These are phyloP conservation scores for Anas georgica DNA, from an alignment of 2,797 vertebrate species.

Conservation along the genomic window DNA sequence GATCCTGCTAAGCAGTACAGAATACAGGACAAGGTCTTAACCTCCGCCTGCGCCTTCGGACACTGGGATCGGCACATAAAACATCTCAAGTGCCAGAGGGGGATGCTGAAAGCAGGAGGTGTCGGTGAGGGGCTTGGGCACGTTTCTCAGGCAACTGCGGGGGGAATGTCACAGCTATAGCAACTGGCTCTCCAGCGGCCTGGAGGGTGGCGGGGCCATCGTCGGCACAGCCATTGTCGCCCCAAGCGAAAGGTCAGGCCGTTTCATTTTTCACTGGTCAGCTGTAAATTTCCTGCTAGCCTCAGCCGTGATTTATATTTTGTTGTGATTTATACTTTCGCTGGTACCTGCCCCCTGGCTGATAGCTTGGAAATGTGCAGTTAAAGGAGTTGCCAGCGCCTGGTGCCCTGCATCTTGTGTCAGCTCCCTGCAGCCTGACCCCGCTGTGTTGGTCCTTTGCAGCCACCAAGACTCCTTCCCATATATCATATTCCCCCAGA, in stretches of 20 bases:
- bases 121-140: not conserved
- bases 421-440: not conserved
- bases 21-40: slow-evolving; percentile 44
- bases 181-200: not conserved
- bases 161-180: slow-evolving; percentile 19
- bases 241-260: not conserved
- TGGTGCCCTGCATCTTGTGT: not conserved
- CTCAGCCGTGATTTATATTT: not conserved
- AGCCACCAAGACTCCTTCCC: not conserved
- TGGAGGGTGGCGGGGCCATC: not conserved
- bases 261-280: not conserved
- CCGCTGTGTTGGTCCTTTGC: not conserved
- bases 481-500: not conserved
- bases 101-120: not conserved
- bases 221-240: not conserved
- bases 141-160: slow-evolving; percentile 36
- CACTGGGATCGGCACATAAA: not conserved
- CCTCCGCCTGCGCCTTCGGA: slow-evolving; percentile 19
- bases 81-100: not conserved
- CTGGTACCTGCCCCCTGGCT: not conserved
- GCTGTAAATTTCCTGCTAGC: not conserved
- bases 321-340: not conserved
- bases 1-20: slow-evolving; percentile 32
- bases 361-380: not conserved
- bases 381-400: not conserved